A percentile compares a stretch with the other conserved stretches of the same genome.
Conservation (phyloP, 2,888 invertebrate species). For the Sceliomorpha sp. region DNA sequence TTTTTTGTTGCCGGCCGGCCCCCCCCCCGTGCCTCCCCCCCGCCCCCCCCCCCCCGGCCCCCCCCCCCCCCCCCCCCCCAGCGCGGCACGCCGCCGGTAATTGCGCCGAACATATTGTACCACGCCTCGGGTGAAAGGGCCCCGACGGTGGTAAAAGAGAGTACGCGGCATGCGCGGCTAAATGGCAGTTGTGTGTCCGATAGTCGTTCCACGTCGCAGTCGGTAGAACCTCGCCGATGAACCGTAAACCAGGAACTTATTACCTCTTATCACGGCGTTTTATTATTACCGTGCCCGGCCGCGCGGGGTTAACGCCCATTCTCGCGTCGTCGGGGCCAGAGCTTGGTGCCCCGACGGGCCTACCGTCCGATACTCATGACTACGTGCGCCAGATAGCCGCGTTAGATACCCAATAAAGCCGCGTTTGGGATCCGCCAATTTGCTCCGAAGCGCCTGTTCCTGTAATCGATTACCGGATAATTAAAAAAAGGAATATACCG, state of each 20-base stretch:
- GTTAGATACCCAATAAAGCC: too few species aligned
- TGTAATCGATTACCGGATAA: too few species aligned
- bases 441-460: too few species aligned
- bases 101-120: slow-evolving; percentile 71
- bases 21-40: too few species aligned
- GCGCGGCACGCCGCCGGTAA: slow-evolving; percentile 56
- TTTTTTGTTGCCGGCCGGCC: too few species aligned
- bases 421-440: too few species aligned
- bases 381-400: not conserved
- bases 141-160: slow-evolving; percentile 60
- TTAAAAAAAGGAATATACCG: too few species aligned
- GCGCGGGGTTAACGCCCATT: slow-evolving; percentile 27
- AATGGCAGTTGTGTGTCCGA: slow-evolving; percentile 58
- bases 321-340: slow-evolving; percentile 4
- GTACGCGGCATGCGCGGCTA: slow-evolving; percentile 47
- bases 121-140: slow-evolving; percentile 72
- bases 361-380: not conserved
- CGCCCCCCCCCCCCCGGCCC: too few species aligned
- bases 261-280: slow-evolving; percentile 62
- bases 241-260: slow-evolving; percentile 77
- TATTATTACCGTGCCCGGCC: slow-evolving; percentile 41
- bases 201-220: slow-evolving; percentile 57
- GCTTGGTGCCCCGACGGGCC: slow-evolving; percentile 29
- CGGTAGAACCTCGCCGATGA: slow-evolving; percentile 59
- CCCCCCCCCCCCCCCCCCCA: slow-evolving; percentile 12